These are phyloP conservation scores for Apoderus coryli DNA, from an alignment of 2,888 invertebrate species.

Conservation along the genomic window DNA sequence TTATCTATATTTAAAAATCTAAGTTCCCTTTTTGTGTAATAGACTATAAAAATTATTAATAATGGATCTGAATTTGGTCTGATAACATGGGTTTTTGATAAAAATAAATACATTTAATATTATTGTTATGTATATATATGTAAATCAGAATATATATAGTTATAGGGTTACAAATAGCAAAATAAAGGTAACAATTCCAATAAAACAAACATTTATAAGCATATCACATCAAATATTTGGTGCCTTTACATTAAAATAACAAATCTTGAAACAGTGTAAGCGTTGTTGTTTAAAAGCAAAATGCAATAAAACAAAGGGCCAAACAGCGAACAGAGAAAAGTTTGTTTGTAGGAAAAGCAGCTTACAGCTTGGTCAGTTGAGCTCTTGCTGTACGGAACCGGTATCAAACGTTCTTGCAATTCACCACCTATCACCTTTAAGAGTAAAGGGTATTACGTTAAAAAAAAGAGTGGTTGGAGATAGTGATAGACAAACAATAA, in stretches of 20 bases:
- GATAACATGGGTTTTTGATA: no score
- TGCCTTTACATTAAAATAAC: slow-evolving; percentile 14
- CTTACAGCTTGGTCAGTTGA: slow-evolving; percentile 99
- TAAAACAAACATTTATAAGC: no score
- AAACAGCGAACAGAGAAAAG: slow-evolving; percentile 37
- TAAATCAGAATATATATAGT: no score
- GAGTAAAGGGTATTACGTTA: slow-evolving; percentile 78
- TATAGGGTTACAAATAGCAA: no score
- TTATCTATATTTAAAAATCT: no score
- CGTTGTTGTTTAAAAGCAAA: slow-evolving; percentile 21
- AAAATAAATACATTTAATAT: no score
- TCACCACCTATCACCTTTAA: slow-evolving; percentile 99
- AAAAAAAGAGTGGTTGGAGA: slow-evolving; percentile 48
- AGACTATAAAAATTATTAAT: no score
- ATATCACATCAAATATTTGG: no score
- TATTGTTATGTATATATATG: no score
- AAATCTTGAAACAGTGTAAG: slow-evolving; percentile 29
- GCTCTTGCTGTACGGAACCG: slow-evolving; percentile 99
- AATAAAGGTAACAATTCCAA: no score
- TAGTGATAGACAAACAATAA: slow-evolving; percentile 36
- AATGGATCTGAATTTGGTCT: no score
- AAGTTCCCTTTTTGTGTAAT: no score
- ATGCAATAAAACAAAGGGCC: slow-evolving; percentile 34
- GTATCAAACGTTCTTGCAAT: slow-evolving; percentile 99
- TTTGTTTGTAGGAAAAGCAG: slow-evolving; percentile 51